Percentiles rank a stretch among this genome's conserved stretches.
Evolutionary conservation across 1,140 invertebrate species (phyloP).

Genomic region (Holcopasites calliopsidis): DNA sequence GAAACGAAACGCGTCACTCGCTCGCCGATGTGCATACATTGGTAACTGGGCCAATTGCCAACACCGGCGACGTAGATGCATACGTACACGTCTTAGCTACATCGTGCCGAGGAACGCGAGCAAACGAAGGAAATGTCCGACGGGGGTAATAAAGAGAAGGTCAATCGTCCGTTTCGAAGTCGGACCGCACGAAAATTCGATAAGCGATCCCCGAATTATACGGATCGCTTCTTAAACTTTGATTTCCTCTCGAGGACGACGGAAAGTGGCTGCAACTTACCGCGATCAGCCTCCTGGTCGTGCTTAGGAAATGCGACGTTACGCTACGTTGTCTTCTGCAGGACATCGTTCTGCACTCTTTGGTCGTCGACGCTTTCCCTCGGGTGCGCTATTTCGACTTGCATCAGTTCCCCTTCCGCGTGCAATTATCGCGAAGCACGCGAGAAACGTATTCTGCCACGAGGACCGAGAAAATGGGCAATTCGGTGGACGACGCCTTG

Average conservation of each 20-base stretch:
- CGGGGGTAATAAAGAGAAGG: conserved; percentile 25
- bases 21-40: conserved; percentile 38
- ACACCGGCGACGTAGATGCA: background rate
- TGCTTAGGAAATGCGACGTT: conserved; percentile 45
- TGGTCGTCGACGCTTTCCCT: background rate
- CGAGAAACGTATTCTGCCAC: background rate
- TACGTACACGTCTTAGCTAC: background rate
- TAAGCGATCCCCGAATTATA: background rate
- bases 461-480: background rate
- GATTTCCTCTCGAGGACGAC: background rate
- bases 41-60: conserved; percentile 53
- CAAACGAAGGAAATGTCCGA: conserved; percentile 9
- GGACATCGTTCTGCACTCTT: conserved; percentile 25
- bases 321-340: conserved; percentile 39
- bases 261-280: conserved; percentile 49
- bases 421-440: too few relatives aligned
- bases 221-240: background rate
- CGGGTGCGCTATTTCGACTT: background rate
- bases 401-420: background rate
- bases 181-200: background rate
- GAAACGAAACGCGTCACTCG: conserved; percentile 36
- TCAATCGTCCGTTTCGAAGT: conserved; percentile 35
- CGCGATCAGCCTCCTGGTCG: conserved; percentile 52
- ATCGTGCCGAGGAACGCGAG: conserved; percentile 20
- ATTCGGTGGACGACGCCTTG: background rate